Conservation (phyloP, 1,140 invertebrate genomes). For the Drosophila rhopaloa region DNA sequence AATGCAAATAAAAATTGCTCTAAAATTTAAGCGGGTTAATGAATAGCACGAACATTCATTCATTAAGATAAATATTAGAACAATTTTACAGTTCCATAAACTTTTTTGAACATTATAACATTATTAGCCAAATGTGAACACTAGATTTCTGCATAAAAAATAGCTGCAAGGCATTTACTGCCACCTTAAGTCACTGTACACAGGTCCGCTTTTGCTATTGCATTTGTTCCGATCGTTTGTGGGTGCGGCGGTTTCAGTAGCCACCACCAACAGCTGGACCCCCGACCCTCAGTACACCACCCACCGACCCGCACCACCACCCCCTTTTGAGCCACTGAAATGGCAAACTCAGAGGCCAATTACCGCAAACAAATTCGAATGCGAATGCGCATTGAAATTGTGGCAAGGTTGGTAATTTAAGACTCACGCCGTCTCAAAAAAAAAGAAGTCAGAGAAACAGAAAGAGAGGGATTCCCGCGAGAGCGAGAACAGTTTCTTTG, state of each 20-base stretch:
- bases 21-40: not conserved
- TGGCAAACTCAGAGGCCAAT: conserved; percentile 69
- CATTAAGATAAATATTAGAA: not conserved
- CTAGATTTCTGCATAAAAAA: conserved; percentile 13
- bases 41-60: too few relatives aligned
- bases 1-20: not conserved
- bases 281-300: conserved; percentile 21
- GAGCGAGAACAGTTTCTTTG: conserved; percentile 62
- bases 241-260: conserved; percentile 67
- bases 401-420: conserved; percentile 84
- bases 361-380: conserved; percentile 83
- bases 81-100: not conserved
- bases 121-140: conserved; percentile 8
- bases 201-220: conserved; percentile 24
- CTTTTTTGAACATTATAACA: conserved; percentile 1
- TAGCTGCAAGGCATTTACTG: conserved; percentile 24
- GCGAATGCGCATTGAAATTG: conserved; percentile 82
- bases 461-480: conserved; percentile 32
- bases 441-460: conserved; percentile 20
- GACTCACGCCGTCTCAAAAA: conserved; percentile 68
- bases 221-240: conserved; percentile 39
- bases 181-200: conserved; percentile 23
- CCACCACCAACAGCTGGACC: conserved; percentile 44
- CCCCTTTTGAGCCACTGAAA: conserved; percentile 18
- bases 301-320: conserved; percentile 1